Conservation (phyloP, 2,888 invertebrate genomes). For the Drosophila nr. perissopoda region DNA sequence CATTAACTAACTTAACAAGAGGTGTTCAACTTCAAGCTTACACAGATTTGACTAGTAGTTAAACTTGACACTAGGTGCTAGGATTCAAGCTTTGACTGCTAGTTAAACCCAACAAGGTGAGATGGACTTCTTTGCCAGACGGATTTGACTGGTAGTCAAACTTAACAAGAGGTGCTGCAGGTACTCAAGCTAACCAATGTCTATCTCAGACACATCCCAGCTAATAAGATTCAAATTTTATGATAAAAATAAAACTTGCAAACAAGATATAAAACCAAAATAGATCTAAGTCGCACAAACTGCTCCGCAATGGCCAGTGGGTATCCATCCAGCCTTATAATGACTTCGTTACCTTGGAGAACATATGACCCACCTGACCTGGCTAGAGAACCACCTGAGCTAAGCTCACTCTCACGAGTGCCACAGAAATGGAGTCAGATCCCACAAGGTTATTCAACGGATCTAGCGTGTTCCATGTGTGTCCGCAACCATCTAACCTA, state of each 20-base stretch:
- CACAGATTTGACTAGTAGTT: not conserved
- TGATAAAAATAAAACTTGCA: not conserved
- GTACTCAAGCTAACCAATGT: not conserved
- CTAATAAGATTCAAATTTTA: not conserved
- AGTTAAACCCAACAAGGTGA: not conserved
- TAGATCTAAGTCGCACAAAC: too few species aligned
- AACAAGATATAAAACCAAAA: too few species aligned
- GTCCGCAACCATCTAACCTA: not conserved
- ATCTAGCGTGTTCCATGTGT: not conserved
- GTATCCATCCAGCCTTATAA: too few species aligned
- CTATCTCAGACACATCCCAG: too few species aligned
- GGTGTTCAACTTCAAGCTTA: not conserved
- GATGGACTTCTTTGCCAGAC: not conserved
- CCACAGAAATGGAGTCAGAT: not conserved
- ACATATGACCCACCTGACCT: too few species aligned
- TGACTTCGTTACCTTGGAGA: too few species aligned
- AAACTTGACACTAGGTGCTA: not conserved
- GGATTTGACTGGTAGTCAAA: not conserved
- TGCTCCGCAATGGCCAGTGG: too few species aligned
- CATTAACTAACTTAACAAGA: not conserved
- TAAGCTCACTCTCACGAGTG: too few species aligned
- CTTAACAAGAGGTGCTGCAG: not conserved
- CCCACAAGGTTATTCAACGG: not conserved
- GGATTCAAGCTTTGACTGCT: not conserved
- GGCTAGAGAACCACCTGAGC: too few species aligned